Evolutionary conservation across 2,888 invertebrate genomes (phyloP).

Genomic region (Mycogona germanica): DNA sequence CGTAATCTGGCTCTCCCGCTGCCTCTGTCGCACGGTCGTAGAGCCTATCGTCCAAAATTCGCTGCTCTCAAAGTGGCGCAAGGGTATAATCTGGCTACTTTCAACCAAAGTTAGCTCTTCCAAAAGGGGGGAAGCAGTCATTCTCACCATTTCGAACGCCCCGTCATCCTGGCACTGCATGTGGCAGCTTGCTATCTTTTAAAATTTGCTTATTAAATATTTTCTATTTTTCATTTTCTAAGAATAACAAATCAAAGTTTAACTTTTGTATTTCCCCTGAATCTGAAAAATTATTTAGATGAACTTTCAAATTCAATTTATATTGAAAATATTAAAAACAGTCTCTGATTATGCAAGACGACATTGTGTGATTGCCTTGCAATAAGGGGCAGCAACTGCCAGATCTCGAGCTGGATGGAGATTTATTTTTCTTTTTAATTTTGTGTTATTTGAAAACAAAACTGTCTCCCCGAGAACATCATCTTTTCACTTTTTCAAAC

Average conservation of each 20-base stretch:
- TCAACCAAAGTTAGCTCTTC: constrained; percentile 11
- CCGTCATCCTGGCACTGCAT: constrained; percentile 9
- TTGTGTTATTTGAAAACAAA: too few relatives aligned
- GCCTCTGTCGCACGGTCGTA: constrained; percentile 4
- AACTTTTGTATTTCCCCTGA: too few relatives aligned
- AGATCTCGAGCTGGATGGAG: too few relatives aligned
- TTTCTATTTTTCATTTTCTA: background rate
- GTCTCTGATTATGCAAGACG: too few relatives aligned
- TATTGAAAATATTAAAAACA: too few relatives aligned
- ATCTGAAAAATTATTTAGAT: too few relatives aligned
- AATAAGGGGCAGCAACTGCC: too few relatives aligned
- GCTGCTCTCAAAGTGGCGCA: constrained; percentile 5
- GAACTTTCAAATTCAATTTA: too few relatives aligned
- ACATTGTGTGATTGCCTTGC: too few relatives aligned
- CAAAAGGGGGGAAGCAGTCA: constrained; percentile 10
- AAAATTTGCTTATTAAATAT: background rate
- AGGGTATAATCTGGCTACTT: constrained; percentile 14
- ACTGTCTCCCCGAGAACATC: too few relatives aligned
- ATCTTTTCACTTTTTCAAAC: too few relatives aligned
- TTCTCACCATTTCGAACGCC: constrained; percentile 5
- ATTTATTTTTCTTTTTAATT: too few relatives aligned
- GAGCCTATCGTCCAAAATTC: constrained; percentile 11
- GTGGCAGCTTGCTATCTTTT: constrained; percentile 15
- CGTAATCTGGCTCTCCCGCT: constrained; percentile 7
- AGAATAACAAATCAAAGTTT: background rate